Percentiles rank a stretch among this genome's conserved stretches.
Conservation (phyloP, 2,888 invertebrate genomes). For the Spilarctia lutea region DNA sequence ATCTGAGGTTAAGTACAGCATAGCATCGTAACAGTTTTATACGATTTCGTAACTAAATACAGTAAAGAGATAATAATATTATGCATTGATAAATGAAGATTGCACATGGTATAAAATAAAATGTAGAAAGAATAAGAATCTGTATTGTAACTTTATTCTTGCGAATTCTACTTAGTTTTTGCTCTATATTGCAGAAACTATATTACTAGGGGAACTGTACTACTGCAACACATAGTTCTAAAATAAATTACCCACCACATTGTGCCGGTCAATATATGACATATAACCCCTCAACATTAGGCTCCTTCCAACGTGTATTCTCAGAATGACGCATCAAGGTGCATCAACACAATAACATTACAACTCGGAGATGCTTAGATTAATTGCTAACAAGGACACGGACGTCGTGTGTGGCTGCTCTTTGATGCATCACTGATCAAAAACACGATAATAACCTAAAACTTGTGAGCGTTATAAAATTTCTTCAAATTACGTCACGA, state of each 20-base stretch:
- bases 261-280: constrained; percentile 4
- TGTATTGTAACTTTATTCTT: constrained; percentile 1
- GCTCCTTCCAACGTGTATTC: constrained; percentile 27
- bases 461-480: constrained; percentile 77
- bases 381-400: constrained; percentile 75
- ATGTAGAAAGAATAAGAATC: constrained; percentile 9
- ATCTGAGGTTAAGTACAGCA: constrained; percentile 62
- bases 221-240: not conserved
- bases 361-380: constrained; percentile 65
- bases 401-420: constrained; percentile 80
- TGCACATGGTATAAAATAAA: constrained; percentile 29
- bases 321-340: constrained; percentile 24
- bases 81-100: constrained; percentile 23
- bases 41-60: constrained; percentile 46
- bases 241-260: constrained; percentile 5
- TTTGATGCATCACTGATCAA: constrained; percentile 77
- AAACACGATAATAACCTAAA: constrained; percentile 79
- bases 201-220: not conserved
- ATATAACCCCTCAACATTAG: constrained; percentile 17
- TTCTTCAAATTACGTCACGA: constrained; percentile 77
- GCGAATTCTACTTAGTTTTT: not conserved
- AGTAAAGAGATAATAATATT: constrained; percentile 31
- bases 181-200: not conserved
- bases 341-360: constrained; percentile 56
- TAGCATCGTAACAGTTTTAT: constrained; percentile 48